Base-by-base conservation (phyloP, 1,140 invertebrate species). In the Adoxophyes honmai region DNA sequence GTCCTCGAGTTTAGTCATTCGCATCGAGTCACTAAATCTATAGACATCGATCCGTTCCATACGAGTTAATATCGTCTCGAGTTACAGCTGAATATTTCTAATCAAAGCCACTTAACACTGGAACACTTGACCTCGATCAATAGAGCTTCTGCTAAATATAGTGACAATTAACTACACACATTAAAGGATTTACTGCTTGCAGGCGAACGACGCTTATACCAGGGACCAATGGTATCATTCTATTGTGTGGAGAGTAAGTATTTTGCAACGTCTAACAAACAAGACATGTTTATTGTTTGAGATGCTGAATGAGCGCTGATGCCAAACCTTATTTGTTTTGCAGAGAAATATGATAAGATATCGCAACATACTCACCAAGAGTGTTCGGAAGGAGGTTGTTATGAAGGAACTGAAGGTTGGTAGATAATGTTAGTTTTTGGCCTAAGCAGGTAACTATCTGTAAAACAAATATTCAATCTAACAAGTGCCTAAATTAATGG, bases 211-310 rank as follows among this genome's bases (percentile, higher is more conserved):
- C 78, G 91, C 93, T 34, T 95, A 96, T 70, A 92, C 94, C 6
- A 90, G 95, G 78, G 95, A 96, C 89, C 95, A 96, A 78, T 96
- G 95, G 95, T 93, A 94, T 68, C 92, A 96, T 78, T 96, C 95
- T 36, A 95, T 96, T 70, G 87, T 93, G 52, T 96, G 95, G 95
- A 95, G 95, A 91, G 95, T 96, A 90, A 91, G 89, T 82, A 59
- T 57, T 64, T 59, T 54, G 59, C 6, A 6, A 28, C 21, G 21
- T 3, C 21, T 28, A 6, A 28, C 21, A 3, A 28, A 6, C 21
- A 28, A 28, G 55, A 35, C 39, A 56, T 53, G 38, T 52, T 52
- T 55, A 37, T 42, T 55, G 21, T 51, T 11, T 18, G 2, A 28
- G 21, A 3, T 28, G 21, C 21, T 28, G 21, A 28, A 28, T 28